Evolutionary conservation across 2,797 vertebrate genomes (phyloP).

Genomic region (Spinus olivaceus): DNA sequence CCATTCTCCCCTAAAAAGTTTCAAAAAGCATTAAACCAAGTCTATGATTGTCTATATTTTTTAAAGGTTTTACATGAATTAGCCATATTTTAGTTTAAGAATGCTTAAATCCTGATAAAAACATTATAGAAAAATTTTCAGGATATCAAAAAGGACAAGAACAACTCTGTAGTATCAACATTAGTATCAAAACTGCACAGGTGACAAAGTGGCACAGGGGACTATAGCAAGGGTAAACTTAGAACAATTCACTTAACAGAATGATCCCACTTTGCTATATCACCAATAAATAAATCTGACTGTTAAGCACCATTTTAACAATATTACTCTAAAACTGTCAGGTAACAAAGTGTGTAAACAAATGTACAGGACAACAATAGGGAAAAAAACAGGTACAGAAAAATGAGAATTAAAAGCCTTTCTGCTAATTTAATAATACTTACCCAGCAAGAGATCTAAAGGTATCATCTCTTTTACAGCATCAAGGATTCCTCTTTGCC

Average conservation of each 20-base stretch:
- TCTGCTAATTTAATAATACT: background rate
- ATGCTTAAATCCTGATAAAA: background rate
- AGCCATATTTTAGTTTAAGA: background rate
- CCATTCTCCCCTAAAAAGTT: background rate
- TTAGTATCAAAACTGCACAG: background rate
- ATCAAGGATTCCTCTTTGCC: conserved; percentile 97
- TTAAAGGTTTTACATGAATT: background rate
- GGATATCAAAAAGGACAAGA: background rate
- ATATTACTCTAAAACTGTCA: background rate
- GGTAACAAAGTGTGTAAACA: background rate
- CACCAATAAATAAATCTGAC: background rate
- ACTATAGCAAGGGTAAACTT: background rate
- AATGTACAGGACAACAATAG: background rate
- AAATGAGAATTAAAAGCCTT: background rate
- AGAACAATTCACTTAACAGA: background rate
- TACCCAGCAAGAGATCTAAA: conserved; percentile 95
- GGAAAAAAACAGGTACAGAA: background rate
- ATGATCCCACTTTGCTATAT: background rate
- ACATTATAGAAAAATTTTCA: background rate
- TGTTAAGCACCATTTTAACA: background rate
- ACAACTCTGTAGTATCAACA: background rate
- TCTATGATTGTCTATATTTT: background rate
- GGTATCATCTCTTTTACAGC: conserved; percentile 99
- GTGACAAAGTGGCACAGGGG: background rate
- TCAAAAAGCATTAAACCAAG: background rate